phyloP scores from a whole-genome alignment of 2,888 invertebrate species.

The Aethes cnicana region DNA sequence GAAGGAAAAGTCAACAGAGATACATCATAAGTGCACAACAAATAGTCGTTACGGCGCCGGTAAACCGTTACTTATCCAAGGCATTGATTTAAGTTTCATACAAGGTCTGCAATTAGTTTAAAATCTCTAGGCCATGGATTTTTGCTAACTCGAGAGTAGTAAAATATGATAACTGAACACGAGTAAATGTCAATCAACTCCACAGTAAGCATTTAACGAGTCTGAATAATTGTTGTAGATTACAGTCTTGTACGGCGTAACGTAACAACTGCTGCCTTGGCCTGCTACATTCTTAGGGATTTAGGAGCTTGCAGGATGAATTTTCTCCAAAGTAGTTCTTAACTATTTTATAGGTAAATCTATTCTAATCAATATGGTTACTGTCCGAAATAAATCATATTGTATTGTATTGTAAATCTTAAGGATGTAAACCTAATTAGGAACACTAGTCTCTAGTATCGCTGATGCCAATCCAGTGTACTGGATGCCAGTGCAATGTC shows the following conservation, averaged over 20 bases:
- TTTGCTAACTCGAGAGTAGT: slow-evolving; percentile 22
- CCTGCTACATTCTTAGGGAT: too few relatives aligned
- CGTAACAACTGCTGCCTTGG: slow-evolving; percentile 1
- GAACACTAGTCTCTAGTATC: too few relatives aligned
- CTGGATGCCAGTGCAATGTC: too few relatives aligned
- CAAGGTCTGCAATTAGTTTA: slow-evolving; percentile 28
- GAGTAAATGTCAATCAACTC: slow-evolving; percentile 25
- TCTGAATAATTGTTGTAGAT: slow-evolving; percentile 26
- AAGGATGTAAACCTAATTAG: too few relatives aligned
- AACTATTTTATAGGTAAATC: too few relatives aligned
- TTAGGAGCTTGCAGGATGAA: neutral
- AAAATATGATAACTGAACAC: slow-evolving; percentile 16
- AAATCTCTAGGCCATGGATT: slow-evolving; percentile 27
- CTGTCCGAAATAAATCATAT: too few relatives aligned
- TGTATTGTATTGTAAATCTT: too few relatives aligned
- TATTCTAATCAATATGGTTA: too few relatives aligned
- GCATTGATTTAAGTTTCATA: slow-evolving; percentile 26
- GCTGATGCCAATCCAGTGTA: too few relatives aligned
- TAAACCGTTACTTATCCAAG: slow-evolving; percentile 27
- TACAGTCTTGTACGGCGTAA: slow-evolving; percentile 10
- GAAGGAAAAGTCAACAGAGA: slow-evolving; percentile 9
- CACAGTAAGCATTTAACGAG: slow-evolving; percentile 12
- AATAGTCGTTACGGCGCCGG: slow-evolving; percentile 8
- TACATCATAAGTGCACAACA: slow-evolving; percentile 12
- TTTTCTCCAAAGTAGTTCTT: too few relatives aligned